A percentile compares a stretch with the other conserved stretches of the same genome.
Evolutionary conservation across 2,888 invertebrate species (phyloP).

Genomic region (Heteromurus nitidus): DNA sequence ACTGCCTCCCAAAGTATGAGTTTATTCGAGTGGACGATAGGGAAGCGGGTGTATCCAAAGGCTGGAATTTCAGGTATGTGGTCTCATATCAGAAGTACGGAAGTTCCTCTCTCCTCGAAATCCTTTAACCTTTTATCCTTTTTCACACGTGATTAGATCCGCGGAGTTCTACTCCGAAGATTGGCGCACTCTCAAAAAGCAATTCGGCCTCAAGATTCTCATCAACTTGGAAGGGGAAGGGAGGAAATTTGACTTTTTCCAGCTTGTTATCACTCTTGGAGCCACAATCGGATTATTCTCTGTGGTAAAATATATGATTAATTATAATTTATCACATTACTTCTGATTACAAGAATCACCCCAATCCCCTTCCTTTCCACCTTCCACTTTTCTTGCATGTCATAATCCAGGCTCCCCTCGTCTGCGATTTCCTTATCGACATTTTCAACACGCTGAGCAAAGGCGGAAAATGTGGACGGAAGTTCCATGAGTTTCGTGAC

Average conservation of each 20-base stretch:
- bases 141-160: too few species aligned
- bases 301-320: conserved; percentile 22
- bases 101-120: too few species aligned
- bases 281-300: conserved; percentile 31
- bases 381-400: too few species aligned
- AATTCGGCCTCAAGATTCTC: conserved; percentile 28
- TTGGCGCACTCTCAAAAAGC: neutral
- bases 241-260: conserved; percentile 29
- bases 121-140: too few species aligned
- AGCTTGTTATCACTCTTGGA: conserved; percentile 26
- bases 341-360: too few species aligned
- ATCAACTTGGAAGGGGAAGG: conserved; percentile 39
- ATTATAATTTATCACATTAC: too few species aligned
- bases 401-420: conserved; percentile 39
- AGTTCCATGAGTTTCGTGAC: conserved; percentile 33
- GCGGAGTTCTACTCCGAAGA: neutral
- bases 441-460: conserved; percentile 42
- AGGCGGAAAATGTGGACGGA: conserved; percentile 10
- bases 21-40: conserved; percentile 76
- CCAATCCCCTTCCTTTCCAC: neutral
- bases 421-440: conserved; percentile 52
- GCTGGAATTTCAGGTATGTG: conserved; percentile 29
- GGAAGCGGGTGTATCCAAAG: neutral
- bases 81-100: too few species aligned
- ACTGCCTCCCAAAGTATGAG: conserved; percentile 76